Evolutionary conservation across 1,140 invertebrate genomes (phyloP).

Genomic region (Lepidotrigona ventralis): DNA sequence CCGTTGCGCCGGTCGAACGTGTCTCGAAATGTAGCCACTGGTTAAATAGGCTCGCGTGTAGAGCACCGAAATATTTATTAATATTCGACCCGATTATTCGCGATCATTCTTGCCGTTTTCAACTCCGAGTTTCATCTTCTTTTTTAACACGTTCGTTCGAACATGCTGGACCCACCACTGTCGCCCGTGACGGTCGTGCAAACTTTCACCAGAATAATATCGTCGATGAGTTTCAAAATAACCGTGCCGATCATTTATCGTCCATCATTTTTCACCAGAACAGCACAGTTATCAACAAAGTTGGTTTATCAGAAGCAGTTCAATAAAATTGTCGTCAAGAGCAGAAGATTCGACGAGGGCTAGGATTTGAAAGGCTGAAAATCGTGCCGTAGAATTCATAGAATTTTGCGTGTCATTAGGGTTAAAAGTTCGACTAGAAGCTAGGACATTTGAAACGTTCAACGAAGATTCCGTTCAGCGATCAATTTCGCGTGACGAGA

Average conservation of each 20-base stretch:
- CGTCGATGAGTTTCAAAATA: not conserved
- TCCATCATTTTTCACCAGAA: not conserved
- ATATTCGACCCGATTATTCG: not conserved
- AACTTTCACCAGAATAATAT: not conserved
- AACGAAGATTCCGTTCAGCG: too few relatives aligned
- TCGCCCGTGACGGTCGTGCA: not conserved
- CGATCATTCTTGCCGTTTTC: not conserved
- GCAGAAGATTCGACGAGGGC: too few relatives aligned
- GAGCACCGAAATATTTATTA: not conserved
- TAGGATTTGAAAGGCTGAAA: too few relatives aligned
- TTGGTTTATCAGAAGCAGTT: not conserved
- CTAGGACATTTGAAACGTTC: too few relatives aligned
- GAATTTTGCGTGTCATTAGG: too few relatives aligned
- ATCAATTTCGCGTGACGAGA: too few relatives aligned
- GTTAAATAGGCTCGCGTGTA: not conserved
- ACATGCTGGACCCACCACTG: not conserved
- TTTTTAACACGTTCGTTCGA: not conserved
- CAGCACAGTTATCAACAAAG: too few relatives aligned
- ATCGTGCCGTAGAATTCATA: too few relatives aligned
- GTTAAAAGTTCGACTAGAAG: too few relatives aligned
- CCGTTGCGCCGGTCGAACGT: conserved; percentile 50
- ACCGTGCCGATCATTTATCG: not conserved
- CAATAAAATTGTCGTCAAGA: too few relatives aligned
- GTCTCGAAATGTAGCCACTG: conserved; percentile 8
- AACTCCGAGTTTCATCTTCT: not conserved